Percentiles rank a stretch among this genome's conserved stretches.
Conservation (phyloP, 1,140 invertebrate species). For the Penaeus chinensis region DNA sequence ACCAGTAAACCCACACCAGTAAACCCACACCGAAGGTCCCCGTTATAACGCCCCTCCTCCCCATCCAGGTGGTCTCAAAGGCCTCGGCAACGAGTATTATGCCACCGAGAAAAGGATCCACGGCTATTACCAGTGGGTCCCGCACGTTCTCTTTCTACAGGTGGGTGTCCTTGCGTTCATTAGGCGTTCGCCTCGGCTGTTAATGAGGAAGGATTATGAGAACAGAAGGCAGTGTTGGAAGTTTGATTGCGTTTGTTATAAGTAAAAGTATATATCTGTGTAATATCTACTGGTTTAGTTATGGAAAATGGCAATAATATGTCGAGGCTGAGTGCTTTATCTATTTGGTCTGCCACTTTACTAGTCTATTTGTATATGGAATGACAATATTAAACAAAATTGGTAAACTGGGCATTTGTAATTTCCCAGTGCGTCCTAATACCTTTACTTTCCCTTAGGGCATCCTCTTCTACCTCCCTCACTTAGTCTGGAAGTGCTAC, state of each 20-base stretch:
- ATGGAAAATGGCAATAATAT: background rate
- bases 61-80: background rate
- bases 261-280: too few species aligned
- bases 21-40: background rate
- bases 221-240: background rate
- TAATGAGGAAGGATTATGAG: background rate
- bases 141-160: slow-evolving; percentile 92
- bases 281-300: too few species aligned
- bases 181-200: background rate
- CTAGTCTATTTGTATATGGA: too few species aligned
- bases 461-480: slow-evolving; percentile 87
- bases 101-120: slow-evolving; percentile 62
- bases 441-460: slow-evolving; percentile 72
- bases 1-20: background rate
- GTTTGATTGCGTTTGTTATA: too few species aligned
- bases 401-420: too few species aligned
- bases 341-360: too few species aligned
- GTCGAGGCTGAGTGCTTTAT: too few species aligned
- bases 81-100: slow-evolving; percentile 47
- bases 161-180: slow-evolving; percentile 8
- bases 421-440: too few species aligned
- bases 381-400: too few species aligned
- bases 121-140: slow-evolving; percentile 94
- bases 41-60: too few species aligned
- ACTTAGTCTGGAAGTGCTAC: slow-evolving; percentile 92